These are phyloP conservation scores for Drosophila bunnanda DNA, from an alignment of 2,888 invertebrate genomes.

Conservation along the genomic window DNA sequence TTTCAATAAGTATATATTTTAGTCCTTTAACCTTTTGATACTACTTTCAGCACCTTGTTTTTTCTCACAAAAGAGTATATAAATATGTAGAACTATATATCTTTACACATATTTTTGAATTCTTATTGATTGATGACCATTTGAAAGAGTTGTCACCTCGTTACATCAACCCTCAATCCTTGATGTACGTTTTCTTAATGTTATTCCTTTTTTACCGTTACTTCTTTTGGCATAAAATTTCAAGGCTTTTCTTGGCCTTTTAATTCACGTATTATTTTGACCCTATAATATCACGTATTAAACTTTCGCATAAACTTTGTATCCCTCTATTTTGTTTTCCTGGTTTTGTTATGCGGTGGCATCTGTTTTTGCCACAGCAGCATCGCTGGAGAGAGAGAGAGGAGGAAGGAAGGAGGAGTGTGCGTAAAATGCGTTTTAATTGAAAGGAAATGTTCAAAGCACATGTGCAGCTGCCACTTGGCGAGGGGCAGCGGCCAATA, in stretches of 20 bases:
- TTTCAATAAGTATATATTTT: no score
- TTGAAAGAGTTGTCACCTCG: no score
- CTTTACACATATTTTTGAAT: no score
- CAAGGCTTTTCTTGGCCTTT: neutral
- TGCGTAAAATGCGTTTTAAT: conserved; percentile 76
- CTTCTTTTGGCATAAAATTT: neutral
- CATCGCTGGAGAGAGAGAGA: neutral
- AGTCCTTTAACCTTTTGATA: no score
- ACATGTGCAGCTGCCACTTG: conserved; percentile 47
- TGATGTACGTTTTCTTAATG: no score
- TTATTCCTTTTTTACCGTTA: neutral
- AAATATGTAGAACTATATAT: no score
- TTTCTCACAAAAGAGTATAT: neutral
- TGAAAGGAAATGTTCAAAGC: conserved; percentile 75
- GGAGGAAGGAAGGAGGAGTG: conserved; percentile 38
- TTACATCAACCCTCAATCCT: no score
- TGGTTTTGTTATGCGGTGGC: conserved; percentile 47
- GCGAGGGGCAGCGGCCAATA: neutral
- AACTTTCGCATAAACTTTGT: neutral
- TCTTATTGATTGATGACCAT: no score
- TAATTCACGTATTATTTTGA: neutral
- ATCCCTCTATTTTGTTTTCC: conserved; percentile 23
- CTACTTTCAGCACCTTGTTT: neutral
- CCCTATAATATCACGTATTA: neutral
- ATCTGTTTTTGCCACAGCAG: conserved; percentile 60